Evolutionary conservation across 2,888 invertebrate species (phyloP), one percentile per base, ranked within the genome.

Genomic region (Acrobasis repandana): DNA sequence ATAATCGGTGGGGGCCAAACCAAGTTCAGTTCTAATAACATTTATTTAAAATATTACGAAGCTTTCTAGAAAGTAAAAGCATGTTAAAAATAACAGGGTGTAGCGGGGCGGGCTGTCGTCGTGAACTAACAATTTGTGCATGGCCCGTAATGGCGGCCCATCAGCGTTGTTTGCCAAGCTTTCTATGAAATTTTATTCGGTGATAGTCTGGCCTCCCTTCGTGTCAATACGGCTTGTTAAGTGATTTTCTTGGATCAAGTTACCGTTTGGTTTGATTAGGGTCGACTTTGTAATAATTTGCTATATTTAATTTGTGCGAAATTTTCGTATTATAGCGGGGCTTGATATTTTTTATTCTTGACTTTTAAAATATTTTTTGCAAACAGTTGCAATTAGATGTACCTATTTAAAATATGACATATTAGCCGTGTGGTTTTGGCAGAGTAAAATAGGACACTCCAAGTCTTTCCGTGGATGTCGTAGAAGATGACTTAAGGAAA

Each of bases 101-200:
- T 73, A 71, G 65, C 72, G 72, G 69, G 69, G 67, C 71, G 67
- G 77, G 77, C 75, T 82, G 83, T 79, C 79, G 83, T 81, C 77
- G 84, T 86, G 80, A 84, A 85, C 90, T 85, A 90, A 90, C 91
- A 91, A 90, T 88, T 90, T 91, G 90, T 91, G 90, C 91, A 90
- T 87, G 85, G 74, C 72, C 82, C 80, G 87, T 90, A 91, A 91
- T 90, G 90, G 90, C 65, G 68, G 82, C 79, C 88, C 85, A 88
- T 88, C 90, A 86, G 67, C 79, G 74, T 75, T 91, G 90, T 91
- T 92, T 91, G 89, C 85, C 72, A 83, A 83, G 87, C 91, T 92
- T 90, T 92, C 89, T 89, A 86, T 90, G 89, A 88, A 90, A 90
- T 90, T 90, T 90, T 90, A 90, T 90, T 90, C 89, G 82, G 80